These are phyloP conservation scores for Mustela lutreola DNA, from an alignment of 2,113 vertebrate genomes.

Conservation along the genomic window DNA sequence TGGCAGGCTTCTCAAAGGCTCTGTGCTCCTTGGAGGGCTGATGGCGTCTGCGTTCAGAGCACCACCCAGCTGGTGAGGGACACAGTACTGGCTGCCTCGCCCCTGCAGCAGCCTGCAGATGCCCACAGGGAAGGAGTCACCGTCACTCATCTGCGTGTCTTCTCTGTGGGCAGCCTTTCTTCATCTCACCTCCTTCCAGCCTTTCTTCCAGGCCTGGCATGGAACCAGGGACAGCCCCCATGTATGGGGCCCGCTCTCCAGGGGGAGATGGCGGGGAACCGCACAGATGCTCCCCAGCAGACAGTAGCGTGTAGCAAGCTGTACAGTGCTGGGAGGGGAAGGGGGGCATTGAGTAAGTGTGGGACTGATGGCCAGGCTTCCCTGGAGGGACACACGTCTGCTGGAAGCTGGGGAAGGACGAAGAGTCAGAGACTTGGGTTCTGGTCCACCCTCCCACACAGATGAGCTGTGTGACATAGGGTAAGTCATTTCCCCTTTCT, in stretches of 20 bases:
- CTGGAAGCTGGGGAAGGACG: neutral
- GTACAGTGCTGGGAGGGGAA: neutral
- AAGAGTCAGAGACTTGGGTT: neutral
- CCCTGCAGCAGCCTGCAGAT: neutral
- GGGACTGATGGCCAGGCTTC: neutral
- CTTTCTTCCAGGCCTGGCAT: accelerated
- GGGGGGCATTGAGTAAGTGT: neutral
- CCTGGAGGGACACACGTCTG: neutral
- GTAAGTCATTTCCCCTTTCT: neutral
- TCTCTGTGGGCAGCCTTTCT: neutral
- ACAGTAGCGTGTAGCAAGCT: neutral
- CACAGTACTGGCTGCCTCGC: accelerated
- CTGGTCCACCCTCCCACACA: neutral
- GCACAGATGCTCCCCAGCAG: neutral
- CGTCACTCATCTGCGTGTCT: neutral
- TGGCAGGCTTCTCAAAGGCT: neutral
- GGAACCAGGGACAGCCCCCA: too few species aligned
- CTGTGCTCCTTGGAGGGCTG: neutral
- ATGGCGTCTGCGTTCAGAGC: neutral
- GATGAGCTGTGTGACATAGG: neutral
- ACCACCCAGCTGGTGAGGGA: neutral
- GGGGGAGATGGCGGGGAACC: too few species aligned
- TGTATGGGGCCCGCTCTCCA: neutral
- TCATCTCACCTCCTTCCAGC: too few species aligned
- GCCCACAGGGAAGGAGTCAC: neutral